Base-by-base conservation (phyloP, 2,888 invertebrate genomes). In the Tenthredo amoena region DNA sequence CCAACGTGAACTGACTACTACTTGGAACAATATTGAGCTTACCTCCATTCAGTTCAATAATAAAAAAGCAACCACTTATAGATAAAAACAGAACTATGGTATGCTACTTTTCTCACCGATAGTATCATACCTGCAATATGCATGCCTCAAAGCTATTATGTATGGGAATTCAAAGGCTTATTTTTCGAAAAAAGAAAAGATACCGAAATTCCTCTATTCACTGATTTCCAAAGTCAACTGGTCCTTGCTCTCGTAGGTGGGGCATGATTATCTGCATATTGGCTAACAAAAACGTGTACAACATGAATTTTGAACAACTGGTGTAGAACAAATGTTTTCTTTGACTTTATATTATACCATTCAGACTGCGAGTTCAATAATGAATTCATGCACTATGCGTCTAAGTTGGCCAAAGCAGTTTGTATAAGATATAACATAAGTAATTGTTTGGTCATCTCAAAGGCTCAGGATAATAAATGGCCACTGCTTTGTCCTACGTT, bases 401-500 rank as follows among this genome's bases (percentile, higher is more conserved):
- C 21, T 3, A 12, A 81, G 81, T 58, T 81, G 21, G 62, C 58
- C 81, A 62, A 40, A 79, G 26, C 37, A 58, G 15, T 77, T 50
- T 40, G 76, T 37, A 79, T 18, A 55, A 58, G 12, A 62, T 74
- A 18, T 21, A 43, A 40, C n/a, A 40, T 21, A 62, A 21, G 21
- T 62, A 62, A 81, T 26, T 40, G 58, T 55, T 15, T 18, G 79
- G 79, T 79, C 10, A 34, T 47, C 31, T 21, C 7, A 26, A 26
- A 62, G 62, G 37, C 40, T 81, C 58, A 81, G 81, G 62, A 81
- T 81, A 50, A 68, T 5, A 37, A 76, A 58, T 58, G 31, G 76
- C 85, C 85, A 83, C 74, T 37, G 72, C 84, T 84, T 84, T 84
- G 40, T 72, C 55, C n/a, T 40, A 55, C 12, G 62, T 79, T 62